Percentiles rank a stretch among this genome's conserved stretches.
phyloP scores from a whole-genome alignment of 2,888 invertebrate genomes.

The Timandra comae region DNA sequence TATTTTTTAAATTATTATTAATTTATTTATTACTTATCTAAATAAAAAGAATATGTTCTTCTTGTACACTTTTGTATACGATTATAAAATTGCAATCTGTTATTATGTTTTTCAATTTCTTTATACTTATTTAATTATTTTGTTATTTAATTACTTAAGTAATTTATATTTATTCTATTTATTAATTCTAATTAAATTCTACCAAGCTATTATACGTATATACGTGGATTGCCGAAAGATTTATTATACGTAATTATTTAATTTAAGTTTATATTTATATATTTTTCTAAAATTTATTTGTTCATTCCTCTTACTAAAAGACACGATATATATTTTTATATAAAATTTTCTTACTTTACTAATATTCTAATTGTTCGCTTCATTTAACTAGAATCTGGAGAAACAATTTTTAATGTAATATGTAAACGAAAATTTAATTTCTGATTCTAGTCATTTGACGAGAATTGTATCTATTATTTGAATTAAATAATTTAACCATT shows the following conservation, averaged over 20 bases:
- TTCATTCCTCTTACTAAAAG: constrained; percentile 67
- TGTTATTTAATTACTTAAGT: not conserved
- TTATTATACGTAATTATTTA: not conserved
- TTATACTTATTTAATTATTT: not conserved
- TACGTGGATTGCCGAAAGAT: not conserved
- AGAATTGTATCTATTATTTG: no score
- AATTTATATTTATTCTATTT: constrained; percentile 2
- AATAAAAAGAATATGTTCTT: no score
- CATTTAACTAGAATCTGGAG: no score
- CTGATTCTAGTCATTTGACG: no score
- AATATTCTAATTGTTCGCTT: no score
- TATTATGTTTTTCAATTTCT: not conserved
- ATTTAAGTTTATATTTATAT: constrained; percentile 9
- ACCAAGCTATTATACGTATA: not conserved
- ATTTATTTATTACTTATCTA: no score
- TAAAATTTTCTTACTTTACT: constrained; percentile 22
- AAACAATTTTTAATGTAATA: no score
- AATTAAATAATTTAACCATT: no score
- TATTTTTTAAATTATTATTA: not conserved
- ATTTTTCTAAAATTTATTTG: constrained; percentile 32
- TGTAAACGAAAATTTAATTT: no score
- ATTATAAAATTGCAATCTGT: not conserved
- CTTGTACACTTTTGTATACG: constrained; percentile 3
- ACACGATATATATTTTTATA: constrained; percentile 45
- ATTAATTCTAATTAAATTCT: not conserved